A percentile compares a stretch with the other conserved stretches of the same genome.
phyloP scores from a whole-genome alignment of 2,888 invertebrate species.

The Acanthosepion pharaonis region DNA sequence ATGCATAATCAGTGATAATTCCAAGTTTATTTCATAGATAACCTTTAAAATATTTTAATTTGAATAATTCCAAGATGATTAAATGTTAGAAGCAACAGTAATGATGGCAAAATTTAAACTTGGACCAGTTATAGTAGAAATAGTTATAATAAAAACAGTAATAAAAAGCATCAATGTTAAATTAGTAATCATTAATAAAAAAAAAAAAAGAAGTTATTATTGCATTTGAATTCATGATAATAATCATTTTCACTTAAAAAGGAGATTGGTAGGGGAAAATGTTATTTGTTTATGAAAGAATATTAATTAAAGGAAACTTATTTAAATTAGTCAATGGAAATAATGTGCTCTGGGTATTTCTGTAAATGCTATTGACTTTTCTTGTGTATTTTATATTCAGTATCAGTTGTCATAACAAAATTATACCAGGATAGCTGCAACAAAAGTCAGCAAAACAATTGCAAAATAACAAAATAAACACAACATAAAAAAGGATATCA shows the following conservation, averaged over 20 bases:
- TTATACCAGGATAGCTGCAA: not conserved
- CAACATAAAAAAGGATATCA: not conserved
- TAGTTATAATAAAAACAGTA: not conserved
- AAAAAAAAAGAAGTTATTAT: not conserved
- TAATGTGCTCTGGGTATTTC: not conserved
- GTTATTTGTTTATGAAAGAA: not conserved
- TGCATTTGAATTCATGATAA: not conserved
- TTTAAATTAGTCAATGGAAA: not conserved
- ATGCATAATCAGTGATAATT: too few species aligned
- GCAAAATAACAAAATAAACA: not conserved
- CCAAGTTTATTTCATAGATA: too few species aligned
- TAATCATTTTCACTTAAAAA: not conserved
- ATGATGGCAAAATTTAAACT: not conserved
- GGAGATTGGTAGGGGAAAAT: not conserved
- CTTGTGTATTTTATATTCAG: not conserved
- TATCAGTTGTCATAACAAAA: not conserved
- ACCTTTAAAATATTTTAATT: not conserved
- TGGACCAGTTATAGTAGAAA: not conserved
- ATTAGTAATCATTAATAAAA: not conserved
- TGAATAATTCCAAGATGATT: not conserved
- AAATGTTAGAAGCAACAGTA: not conserved
- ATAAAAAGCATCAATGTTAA: not conserved
- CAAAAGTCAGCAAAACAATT: not conserved
- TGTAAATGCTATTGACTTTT: not conserved
- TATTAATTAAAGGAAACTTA: not conserved